phyloP scores from a whole-genome alignment of 2,113 vertebrate genomes.

The Corythornis cristatus region DNA sequence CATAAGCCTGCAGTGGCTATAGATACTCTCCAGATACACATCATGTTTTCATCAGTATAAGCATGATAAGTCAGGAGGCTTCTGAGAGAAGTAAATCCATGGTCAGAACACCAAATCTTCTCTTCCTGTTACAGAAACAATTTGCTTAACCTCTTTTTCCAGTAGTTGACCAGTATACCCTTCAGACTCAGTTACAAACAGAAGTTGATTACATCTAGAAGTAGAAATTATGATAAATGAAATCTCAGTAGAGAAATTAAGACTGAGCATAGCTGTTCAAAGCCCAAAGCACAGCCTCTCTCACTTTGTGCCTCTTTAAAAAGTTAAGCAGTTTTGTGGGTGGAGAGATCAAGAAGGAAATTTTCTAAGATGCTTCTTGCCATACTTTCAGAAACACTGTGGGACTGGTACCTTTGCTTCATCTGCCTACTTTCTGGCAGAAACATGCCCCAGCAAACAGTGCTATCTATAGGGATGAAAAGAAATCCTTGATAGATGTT shows the following conservation, averaged over 20 bases:
- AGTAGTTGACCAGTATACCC: background rate
- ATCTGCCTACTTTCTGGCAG: background rate
- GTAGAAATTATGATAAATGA: background rate
- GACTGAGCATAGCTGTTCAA: background rate
- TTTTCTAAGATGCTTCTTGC: background rate
- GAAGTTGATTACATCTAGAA: background rate
- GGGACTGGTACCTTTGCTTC: background rate
- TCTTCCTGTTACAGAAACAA: background rate
- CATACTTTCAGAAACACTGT: background rate
- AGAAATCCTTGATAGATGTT: background rate
- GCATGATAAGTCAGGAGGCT: too few relatives aligned
- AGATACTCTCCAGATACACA: rapidly evolving
- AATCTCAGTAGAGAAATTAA: background rate
- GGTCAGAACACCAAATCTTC: background rate
- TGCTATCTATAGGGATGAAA: background rate
- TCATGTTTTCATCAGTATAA: background rate
- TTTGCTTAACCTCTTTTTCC: background rate
- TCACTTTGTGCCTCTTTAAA: background rate
- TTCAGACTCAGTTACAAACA: background rate
- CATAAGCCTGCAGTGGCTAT: background rate
- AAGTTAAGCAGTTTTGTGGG: background rate
- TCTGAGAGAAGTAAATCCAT: background rate
- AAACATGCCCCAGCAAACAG: background rate
- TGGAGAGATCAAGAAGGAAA: background rate
- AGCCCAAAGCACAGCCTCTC: background rate